Evolutionary conservation across 2,888 invertebrate species (phyloP).

Genomic region (Catocala nupta): DNA sequence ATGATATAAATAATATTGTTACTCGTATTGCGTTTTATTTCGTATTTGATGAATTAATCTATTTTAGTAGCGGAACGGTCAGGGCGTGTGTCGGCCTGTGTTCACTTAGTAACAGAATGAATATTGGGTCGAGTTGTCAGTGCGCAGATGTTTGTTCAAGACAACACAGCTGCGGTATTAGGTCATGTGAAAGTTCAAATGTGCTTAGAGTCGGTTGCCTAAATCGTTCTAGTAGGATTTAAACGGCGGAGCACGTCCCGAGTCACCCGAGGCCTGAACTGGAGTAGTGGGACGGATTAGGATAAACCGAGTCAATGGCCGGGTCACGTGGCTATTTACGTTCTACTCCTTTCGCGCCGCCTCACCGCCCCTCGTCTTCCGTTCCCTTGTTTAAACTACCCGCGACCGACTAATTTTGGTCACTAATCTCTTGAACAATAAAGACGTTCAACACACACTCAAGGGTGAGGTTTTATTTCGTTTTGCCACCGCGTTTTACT

Average conservation of each 20-base stretch:
- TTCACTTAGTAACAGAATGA: conserved; percentile 30
- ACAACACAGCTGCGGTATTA: conserved; percentile 63
- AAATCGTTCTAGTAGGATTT: conserved; percentile 50
- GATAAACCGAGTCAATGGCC: conserved; percentile 87
- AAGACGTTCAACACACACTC: conserved; percentile 52
- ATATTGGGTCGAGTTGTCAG: conserved; percentile 26
- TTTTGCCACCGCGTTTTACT: conserved; percentile 30
- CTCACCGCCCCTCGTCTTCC: conserved; percentile 67
- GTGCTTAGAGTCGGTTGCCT: conserved; percentile 50
- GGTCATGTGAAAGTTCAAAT: conserved; percentile 72
- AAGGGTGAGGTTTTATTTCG: conserved; percentile 40
- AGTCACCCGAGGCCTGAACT: conserved; percentile 70
- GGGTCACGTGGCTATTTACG: conserved; percentile 86
- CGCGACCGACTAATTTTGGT: conserved; percentile 77
- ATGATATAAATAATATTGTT: conserved; percentile 52
- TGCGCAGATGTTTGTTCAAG: conserved; percentile 50
- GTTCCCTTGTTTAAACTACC: conserved; percentile 76
- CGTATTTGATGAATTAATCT: conserved; percentile 46
- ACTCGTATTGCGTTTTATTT: conserved; percentile 49
- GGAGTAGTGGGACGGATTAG: conserved; percentile 87
- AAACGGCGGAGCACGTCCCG: conserved; percentile 23
- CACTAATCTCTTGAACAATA: conserved; percentile 73
- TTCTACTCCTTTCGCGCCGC: conserved; percentile 70
- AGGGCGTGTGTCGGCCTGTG: conserved; percentile 10
- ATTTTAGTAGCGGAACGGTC: conserved; percentile 18